A percentile compares a stretch with the other conserved stretches of the same genome.
These are phyloP conservation scores for Labrus mixtus DNA, from an alignment of 2,113 vertebrate genomes.

Conservation along the genomic window DNA sequence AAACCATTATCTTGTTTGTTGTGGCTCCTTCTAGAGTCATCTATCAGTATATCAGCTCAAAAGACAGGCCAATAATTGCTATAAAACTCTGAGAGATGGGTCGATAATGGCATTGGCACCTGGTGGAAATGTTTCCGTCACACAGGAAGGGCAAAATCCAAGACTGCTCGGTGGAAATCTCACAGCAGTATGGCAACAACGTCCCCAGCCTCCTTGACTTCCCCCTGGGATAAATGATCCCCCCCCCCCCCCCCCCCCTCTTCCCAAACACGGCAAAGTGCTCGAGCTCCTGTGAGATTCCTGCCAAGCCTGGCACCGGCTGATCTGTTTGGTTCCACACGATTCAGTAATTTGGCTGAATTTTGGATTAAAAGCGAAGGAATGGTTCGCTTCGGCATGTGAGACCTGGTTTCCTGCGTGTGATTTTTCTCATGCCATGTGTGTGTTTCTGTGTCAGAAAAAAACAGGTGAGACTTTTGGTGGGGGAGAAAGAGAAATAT, in stretches of 20 bases:
- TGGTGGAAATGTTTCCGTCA: slow-evolving; percentile 17
- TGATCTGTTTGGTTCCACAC: slow-evolving; percentile 35
- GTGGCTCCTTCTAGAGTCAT: slow-evolving; percentile 1
- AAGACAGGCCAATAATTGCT: neutral
- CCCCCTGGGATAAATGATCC: slow-evolving; percentile 27
- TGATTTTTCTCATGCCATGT: slow-evolving; percentile 44
- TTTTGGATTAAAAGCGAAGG: slow-evolving; percentile 32
- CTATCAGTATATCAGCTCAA: neutral
- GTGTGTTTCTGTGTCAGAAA: slow-evolving; percentile 49
- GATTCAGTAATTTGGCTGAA: slow-evolving; percentile 44
- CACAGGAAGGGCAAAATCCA: slow-evolving; percentile 4
- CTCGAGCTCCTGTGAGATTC: slow-evolving; percentile 61
- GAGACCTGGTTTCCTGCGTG: slow-evolving; percentile 20
- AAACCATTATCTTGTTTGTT: slow-evolving; percentile 4
- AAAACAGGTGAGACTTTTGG: slow-evolving; percentile 25
- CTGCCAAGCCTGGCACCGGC: slow-evolving; percentile 33
- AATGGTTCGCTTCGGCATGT: neutral
- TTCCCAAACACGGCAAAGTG: slow-evolving; percentile 37
- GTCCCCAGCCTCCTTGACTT: slow-evolving; percentile 20
- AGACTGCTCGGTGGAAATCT: slow-evolving; percentile 40
- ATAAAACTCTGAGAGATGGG: neutral
- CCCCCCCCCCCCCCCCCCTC: neutral
- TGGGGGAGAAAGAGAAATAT: neutral
- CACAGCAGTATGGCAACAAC: slow-evolving; percentile 41
- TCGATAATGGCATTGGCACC: slow-evolving; percentile 29